Evolutionary conservation across 2,888 invertebrate species (phyloP), one percentile per base, ranked within the genome.

Genomic region (Alloplasta piceator): DNA sequence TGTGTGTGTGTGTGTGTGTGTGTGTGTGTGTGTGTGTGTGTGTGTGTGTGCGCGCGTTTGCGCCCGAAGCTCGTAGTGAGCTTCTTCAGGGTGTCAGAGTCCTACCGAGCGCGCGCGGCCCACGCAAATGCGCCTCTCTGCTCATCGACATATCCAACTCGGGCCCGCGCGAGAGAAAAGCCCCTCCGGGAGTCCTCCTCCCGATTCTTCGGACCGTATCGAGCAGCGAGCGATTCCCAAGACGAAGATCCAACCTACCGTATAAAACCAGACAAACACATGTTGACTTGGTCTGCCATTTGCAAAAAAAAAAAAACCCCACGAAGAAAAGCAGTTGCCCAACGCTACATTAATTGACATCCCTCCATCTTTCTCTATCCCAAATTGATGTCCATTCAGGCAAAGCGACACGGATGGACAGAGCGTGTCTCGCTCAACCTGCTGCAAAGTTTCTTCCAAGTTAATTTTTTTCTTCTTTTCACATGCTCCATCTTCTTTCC

Each of bases 81-180:
- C 91, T 91, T 91, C 91, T 91, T 92, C 91, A 91, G 91, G 90
- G 90, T 91, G 91, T 88, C 84, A 88, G 87, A 85, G 89, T 91
- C 91, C 91, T 91, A 92, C 91, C 87, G 75, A 75, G 90, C 87
- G 90, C 91, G 90, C 87, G 90, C 91, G 89, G 90, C 91, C 91
- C 90, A 91, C 91, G 91, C 91, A 87, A 88, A 89, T 88, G 64
- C 26, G 75, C 75, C 89, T 64, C 38, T 48, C 10, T 26, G 88
- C 90, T 89, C 89, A 90, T 90, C 88, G 89, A 89, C 90, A 26
- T 64, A 86, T 87, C 88, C 26, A 26, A 3, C 26, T 26, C 26
- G 26, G 26, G 26, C 26, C 87, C 87, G 88, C 88, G 90, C 86
- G 85, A 84, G 63, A 86, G 87, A 87, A 83, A 87, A 86, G 87